Evolutionary conservation across 2,888 invertebrate species (phyloP).

Genomic region (Phrixothrix hirtus): DNA sequence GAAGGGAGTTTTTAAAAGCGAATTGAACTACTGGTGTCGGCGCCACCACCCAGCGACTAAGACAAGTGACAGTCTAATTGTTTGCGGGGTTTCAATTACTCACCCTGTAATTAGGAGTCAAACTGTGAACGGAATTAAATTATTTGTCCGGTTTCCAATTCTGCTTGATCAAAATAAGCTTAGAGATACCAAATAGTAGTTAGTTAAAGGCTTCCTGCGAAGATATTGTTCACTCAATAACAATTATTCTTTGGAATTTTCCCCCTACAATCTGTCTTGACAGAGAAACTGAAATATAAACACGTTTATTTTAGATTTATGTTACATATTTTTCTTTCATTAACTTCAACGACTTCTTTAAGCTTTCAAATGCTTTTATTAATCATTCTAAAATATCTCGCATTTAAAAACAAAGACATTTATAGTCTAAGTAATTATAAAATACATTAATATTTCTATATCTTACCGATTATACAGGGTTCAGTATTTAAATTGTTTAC

Average conservation of each 20-base stretch:
- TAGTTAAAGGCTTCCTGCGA: slow-evolving; percentile 22
- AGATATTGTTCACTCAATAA: slow-evolving; percentile 9
- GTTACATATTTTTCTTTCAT: no score
- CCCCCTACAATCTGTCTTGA: not conserved
- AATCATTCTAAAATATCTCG: no score
- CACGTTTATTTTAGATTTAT: not conserved
- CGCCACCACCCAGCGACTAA: slow-evolving; percentile 49
- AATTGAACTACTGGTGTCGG: slow-evolving; percentile 31
- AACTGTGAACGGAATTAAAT: slow-evolving; percentile 56
- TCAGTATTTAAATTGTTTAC: no score
- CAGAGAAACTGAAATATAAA: not conserved
- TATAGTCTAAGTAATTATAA: no score
- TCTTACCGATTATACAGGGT: no score
- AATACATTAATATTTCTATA: no score
- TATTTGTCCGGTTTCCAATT: slow-evolving; percentile 52
- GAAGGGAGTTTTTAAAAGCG: slow-evolving; percentile 13
- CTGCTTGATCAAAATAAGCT: slow-evolving; percentile 27
- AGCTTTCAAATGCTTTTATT: no score
- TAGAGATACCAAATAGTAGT: slow-evolving; percentile 21
- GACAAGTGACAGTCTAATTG: slow-evolving; percentile 56
- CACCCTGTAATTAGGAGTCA: slow-evolving; percentile 54
- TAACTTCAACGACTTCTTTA: no score
- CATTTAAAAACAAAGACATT: no score
- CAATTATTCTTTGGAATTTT: slow-evolving; percentile 1
- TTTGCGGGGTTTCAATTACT: slow-evolving; percentile 56